Base-by-base conservation (phyloP, 64 coral and sea anemone species). In the Actinia equina region DNA sequence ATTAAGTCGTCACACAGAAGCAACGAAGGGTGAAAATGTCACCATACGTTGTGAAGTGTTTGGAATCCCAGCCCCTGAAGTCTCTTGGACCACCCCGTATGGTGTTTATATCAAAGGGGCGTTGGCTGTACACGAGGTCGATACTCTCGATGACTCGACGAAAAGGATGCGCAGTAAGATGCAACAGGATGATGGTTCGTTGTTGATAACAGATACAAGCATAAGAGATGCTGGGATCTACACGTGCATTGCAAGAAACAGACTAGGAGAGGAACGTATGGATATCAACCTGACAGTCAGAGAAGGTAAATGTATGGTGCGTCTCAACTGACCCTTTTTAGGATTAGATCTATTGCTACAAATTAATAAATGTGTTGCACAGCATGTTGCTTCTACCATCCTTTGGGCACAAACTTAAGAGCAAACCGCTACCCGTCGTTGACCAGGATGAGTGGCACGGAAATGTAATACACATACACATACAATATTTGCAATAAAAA, bases 141-240 rank as follows among this genome's bases (percentile, higher is more conserved):
- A 70, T 43, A 43, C 16, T 17, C 88, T 89, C 52, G 88, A 89
- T 22, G 88, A 89, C 56, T 61, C n/a, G 42, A 89, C 61, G 15
- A 74, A 43, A 77, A 57, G 3, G 17, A 44, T 13, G 30, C 49
- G 88, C 59, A 60, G 61, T 6, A 89, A 74, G 20, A 84, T 42
- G 11, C 63, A 84, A 41, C 88, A 84, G 52, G 41, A 89, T 0
- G 93, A 91, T 56, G 86, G 89, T 11, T 95, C 89, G 7, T 44
- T 95, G 42, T 20, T 95, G 8, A 55, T 95, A 12, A 91, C 86
- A 20, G 83, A 85, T 41, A 74, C 82, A 22, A 86, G 86, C 42
- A 89, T 88, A 11, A n/a, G 17, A 17, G 89, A 95, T 71, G 44
- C 46, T 43, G 93, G 93, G 5, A 55, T 88, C 12, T 95, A 95